Base-by-base conservation (phyloP, 1,140 invertebrate species). In the Drosophila sechellia region DNA sequence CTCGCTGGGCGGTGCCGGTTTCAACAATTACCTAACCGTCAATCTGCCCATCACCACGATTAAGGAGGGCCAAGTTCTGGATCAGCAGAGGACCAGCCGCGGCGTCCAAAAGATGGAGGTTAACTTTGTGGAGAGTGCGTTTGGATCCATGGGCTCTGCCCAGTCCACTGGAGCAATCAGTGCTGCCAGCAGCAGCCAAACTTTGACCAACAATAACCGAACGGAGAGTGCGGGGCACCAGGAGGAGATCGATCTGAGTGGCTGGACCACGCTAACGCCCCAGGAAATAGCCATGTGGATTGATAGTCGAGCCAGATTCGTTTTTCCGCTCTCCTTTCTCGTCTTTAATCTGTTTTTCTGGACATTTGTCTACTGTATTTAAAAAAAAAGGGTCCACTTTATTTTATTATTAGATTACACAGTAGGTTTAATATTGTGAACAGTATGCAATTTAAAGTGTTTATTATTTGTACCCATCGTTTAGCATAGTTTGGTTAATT, bases 271-370 rank as follows among this genome's bases (percentile, higher is more conserved):
- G 3, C 96, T 97, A 94, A 97, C 96, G 1, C 96, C 96, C 0
- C 96, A 97, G 77, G 95, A 97, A 91, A 97, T 97, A 40, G 95
- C 96, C 55, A 96, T 95, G 43, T 97, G 96, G 96, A 97, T 98
- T 45, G 97, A 97, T 76, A 71, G 58, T 11, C 94, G 96, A 10
- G 96, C 96, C 25, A 94, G 97, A 34, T 93, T 96, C 15, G 92
- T 96, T 3, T 98, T 97, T 90, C 97, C 97, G 0, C 80, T 95
- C 2, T 92, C 95, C 1, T 98, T 97, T 90, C 77, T 97, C 1
- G 93, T 97, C 45, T 97, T 97, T 84, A 98, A 98, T 83, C 93
- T 96, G 48, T 93, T 97, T 46, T 98, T 97, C 79, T 98, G 97
- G 96, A 95, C 95, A 27, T 97, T 97, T 83, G 96, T 97, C 49